Conservation (phyloP, 2,113 vertebrate genomes). For the Carlito syrichta region DNA sequence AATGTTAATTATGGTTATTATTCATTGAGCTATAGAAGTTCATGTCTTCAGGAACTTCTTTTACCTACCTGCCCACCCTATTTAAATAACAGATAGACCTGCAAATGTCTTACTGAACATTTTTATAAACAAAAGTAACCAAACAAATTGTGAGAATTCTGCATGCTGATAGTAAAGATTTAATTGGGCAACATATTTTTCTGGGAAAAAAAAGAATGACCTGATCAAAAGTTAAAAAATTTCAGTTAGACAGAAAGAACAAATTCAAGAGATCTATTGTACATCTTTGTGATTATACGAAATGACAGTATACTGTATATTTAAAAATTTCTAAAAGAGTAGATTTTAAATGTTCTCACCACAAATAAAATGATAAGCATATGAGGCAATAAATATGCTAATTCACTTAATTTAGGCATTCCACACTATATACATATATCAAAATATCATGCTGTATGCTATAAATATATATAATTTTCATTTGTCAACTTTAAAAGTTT, state of each 20-base stretch:
- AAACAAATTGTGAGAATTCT: constrained; percentile 70
- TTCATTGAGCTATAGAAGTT: background rate
- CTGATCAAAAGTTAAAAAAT: constrained; percentile 39
- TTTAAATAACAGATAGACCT: background rate
- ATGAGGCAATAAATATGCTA: background rate
- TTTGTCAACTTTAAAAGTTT: background rate
- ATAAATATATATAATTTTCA: background rate
- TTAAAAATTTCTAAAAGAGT: background rate
- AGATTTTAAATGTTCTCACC: background rate
- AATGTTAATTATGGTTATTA: background rate
- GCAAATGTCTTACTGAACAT: background rate
- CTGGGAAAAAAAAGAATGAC: background rate
- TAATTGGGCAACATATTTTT: constrained; percentile 73
- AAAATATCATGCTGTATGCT: background rate
- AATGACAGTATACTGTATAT: background rate
- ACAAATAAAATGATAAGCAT: background rate
- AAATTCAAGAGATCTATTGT: background rate
- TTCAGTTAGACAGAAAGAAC: background rate
- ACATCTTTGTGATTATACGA: background rate
- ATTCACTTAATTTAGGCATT: background rate
- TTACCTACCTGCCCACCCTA: background rate
- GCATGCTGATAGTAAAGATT: constrained; percentile 72
- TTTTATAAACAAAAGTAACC: constrained; percentile 54
- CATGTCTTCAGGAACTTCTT: background rate
- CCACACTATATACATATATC: background rate